A percentile compares a stretch with the other conserved stretches of the same genome.
phyloP scores from a whole-genome alignment of 2,888 invertebrate genomes.

The Spodoptera picta region DNA sequence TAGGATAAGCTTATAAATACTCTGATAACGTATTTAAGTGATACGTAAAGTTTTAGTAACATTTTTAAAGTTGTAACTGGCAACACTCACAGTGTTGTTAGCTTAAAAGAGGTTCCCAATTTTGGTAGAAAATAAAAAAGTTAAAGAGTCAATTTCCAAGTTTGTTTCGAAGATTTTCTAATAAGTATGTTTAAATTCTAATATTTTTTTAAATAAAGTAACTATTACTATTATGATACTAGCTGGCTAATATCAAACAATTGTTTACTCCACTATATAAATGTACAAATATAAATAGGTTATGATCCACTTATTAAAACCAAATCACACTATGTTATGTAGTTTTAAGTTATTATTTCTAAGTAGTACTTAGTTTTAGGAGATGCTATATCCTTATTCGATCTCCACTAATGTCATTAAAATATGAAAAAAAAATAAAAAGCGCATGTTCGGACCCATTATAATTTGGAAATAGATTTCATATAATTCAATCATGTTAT shows the following conservation, averaged over 20 bases:
- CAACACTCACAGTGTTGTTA: constrained; percentile 19
- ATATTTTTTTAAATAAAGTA: constrained; percentile 14
- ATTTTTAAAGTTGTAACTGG: not conserved
- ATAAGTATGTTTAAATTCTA: too few species aligned
- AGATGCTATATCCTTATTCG: constrained; percentile 20
- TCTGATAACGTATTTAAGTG: constrained; percentile 27
- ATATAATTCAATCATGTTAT: constrained; percentile 5
- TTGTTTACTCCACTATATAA: constrained; percentile 35
- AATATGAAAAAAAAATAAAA: not conserved
- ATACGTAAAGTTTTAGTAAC: constrained; percentile 15
- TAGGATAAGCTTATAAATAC: constrained; percentile 36
- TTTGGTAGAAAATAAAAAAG: too few species aligned
- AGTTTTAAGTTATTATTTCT: constrained; percentile 41
- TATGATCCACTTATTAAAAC: constrained; percentile 43
- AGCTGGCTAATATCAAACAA: constrained; percentile 17
- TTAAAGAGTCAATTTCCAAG: too few species aligned
- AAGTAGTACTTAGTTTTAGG: constrained; percentile 21
- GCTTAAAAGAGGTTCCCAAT: not conserved
- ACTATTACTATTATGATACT: constrained; percentile 14
- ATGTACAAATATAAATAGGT: constrained; percentile 39
- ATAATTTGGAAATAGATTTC: constrained; percentile 12
- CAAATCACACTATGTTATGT: constrained; percentile 54
- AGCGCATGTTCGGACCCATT: not conserved
- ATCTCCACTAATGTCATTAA: constrained; percentile 12
- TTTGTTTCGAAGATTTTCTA: too few species aligned